Percentiles rank a stretch among this genome's conserved stretches.
Conservation (phyloP, 2,113 vertebrate species). For the Myrmecobius fasciatus region DNA sequence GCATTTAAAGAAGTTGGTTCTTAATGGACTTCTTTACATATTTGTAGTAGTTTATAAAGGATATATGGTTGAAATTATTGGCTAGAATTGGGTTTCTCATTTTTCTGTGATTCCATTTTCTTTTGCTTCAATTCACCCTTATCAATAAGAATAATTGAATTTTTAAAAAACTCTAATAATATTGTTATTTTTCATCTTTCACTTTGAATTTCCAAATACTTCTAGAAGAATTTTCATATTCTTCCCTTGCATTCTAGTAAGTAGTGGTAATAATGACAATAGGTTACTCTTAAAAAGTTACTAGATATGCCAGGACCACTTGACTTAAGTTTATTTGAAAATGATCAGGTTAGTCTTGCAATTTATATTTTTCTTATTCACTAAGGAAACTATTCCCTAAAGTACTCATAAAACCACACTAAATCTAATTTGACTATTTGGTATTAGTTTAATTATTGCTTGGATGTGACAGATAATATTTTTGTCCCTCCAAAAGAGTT, state of each 20-base stretch:
- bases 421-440: conserved; percentile 36
- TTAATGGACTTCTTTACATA: background rate
- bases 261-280: background rate
- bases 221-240: background rate
- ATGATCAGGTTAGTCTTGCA: background rate
- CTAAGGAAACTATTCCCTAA: background rate
- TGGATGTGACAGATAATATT: background rate
- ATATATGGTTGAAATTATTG: conserved; percentile 32
- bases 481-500: conserved; percentile 36
- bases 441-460: conserved; percentile 15
- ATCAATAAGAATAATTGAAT: background rate
- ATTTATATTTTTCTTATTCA: conserved; percentile 30
- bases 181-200: background rate
- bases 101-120: conserved; percentile 38
- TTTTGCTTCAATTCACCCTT: conserved; percentile 10
- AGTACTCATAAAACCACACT: conserved; percentile 14
- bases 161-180: background rate
- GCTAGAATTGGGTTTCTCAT: conserved; percentile 21
- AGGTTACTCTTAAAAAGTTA: background rate
- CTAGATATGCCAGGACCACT: background rate
- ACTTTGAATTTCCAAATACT: conserved; percentile 19
- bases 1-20: background rate
- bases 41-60: conserved; percentile 41
- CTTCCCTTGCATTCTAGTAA: conserved; percentile 29
- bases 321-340: background rate